Evolutionary conservation across 2,113 vertebrate genomes (phyloP), one percentile per base, ranked within the genome.

Genomic region (Prunella himalayana): DNA sequence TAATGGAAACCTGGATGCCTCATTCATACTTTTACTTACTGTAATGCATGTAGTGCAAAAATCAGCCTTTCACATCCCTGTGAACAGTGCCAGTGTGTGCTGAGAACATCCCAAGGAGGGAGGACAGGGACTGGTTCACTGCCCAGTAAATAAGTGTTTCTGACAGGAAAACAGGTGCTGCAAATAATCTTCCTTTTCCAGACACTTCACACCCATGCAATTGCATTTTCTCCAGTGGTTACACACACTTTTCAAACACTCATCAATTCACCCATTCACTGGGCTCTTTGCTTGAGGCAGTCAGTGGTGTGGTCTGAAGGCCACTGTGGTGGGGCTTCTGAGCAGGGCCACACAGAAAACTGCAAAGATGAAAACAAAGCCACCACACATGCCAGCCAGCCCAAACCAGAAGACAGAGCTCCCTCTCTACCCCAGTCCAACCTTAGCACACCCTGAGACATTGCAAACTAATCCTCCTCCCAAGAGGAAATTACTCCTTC

Each of bases 11-110:
- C 13, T 61, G 56, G n/a, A n/a, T 66, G 15, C 17, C 8, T 69
- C 19, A 37, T 41, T 78, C 15, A 23, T 54, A 37, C 5, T 73
- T 77, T 50, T 66, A 59, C 8, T 68, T 68, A 15, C 20, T 71
- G 39, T n/a, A 88, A 68, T 13, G 21, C 5, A 7, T 11, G 19
- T 17, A 59, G 2, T 63, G 27, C 10, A 35, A 83, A 82, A 77
- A 20, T 11, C 41, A 88, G 7, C 17, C 47, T 42, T 83, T 91
- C 8, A 9, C 11, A 13, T 42, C 14, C 6, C 44, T 56, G 11
- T 50, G 66, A 88, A 41, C 47, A n/a, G 30, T 6, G 9, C 8
- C 39, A 45, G 1, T 37, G 14, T 0, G 0, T 42, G 30, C 37
- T 0, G 0, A 73, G 59, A 70, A 14, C 27, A 35, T 56, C 33